A percentile compares a stretch with the other conserved stretches of the same genome.
Evolutionary conservation across 2,113 vertebrate species (phyloP).

Genomic region (Panthera uncia): DNA sequence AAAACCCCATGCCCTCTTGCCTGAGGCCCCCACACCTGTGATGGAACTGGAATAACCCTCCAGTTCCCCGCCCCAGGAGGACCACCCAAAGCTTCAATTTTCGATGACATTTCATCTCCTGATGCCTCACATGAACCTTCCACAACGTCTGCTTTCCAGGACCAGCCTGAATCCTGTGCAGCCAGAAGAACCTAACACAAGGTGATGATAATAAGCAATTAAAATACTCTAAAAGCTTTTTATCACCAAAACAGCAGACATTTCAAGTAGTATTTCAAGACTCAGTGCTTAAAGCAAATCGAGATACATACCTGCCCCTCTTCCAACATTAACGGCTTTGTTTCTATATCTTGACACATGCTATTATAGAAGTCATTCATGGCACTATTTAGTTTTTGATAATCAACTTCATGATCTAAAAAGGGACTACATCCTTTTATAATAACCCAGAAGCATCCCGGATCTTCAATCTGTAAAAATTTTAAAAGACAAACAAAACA

Average conservation of each 20-base stretch:
- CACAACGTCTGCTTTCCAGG: neutral
- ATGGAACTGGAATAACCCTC: neutral
- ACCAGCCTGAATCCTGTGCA: neutral
- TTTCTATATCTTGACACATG: conserved; percentile 45
- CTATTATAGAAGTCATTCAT: conserved; percentile 84
- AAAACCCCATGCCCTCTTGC: neutral
- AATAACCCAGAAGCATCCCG: conserved; percentile 86
- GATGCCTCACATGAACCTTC: neutral
- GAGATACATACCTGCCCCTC: conserved; percentile 84
- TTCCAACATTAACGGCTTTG: conserved; percentile 78
- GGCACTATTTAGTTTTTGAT: conserved; percentile 81
- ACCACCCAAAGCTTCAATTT: neutral
- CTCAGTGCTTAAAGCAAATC: neutral
- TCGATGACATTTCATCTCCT: neutral
- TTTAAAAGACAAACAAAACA: conserved; percentile 45
- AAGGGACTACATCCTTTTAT: conserved; percentile 72
- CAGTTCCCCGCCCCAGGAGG: neutral
- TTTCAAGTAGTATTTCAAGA: conserved; percentile 14
- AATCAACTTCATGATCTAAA: conserved; percentile 73
- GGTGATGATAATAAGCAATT: neutral
- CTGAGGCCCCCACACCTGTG: neutral
- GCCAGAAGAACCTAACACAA: neutral
- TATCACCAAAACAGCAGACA: neutral
- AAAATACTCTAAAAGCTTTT: neutral
- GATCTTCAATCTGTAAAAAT: conserved; percentile 83